A percentile compares a stretch with the other conserved stretches of the same genome.
These are phyloP conservation scores for Hyalella azteca DNA, from an alignment of 2,888 invertebrate genomes.

Conservation along the genomic window DNA sequence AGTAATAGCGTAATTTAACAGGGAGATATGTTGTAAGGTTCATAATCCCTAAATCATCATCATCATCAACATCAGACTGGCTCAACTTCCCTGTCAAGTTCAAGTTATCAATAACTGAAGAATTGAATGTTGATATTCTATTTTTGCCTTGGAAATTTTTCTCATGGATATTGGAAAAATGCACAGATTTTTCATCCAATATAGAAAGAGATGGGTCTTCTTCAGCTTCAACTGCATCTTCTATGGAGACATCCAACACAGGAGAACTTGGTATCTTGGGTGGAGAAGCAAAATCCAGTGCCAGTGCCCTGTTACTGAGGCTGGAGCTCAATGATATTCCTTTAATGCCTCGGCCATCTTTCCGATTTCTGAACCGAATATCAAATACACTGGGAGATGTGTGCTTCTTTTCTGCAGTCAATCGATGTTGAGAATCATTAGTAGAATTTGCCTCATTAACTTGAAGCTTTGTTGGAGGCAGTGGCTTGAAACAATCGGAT, in stretches of 20 bases:
- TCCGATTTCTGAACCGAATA: constrained; percentile 3
- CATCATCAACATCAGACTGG: too few species aligned
- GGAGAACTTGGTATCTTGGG: neutral
- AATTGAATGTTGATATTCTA: too few species aligned
- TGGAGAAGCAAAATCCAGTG: neutral
- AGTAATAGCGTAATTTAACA: neutral
- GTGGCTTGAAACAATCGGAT: neutral
- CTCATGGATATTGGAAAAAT: neutral
- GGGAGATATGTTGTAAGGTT: neutral
- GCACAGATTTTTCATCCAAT: neutral
- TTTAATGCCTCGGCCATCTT: neutral
- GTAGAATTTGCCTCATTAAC: constrained; percentile 22
- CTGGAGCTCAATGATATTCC: neutral
- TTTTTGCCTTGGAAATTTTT: neutral
- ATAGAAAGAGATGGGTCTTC: constrained; percentile 5
- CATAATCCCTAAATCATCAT: too few species aligned
- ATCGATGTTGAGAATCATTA: too few species aligned
- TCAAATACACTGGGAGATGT: neutral
- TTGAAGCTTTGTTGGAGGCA: neutral
- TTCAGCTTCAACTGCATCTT: constrained; percentile 33
- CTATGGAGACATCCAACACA: constrained; percentile 13
- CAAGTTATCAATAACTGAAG: too few species aligned
- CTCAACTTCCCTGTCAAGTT: too few species aligned
- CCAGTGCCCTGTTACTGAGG: neutral
- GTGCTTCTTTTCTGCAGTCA: constrained; percentile 17